Evolutionary conservation across 2,888 invertebrate species (phyloP).

Genomic region (Acanthosoma haemorrhoidale): DNA sequence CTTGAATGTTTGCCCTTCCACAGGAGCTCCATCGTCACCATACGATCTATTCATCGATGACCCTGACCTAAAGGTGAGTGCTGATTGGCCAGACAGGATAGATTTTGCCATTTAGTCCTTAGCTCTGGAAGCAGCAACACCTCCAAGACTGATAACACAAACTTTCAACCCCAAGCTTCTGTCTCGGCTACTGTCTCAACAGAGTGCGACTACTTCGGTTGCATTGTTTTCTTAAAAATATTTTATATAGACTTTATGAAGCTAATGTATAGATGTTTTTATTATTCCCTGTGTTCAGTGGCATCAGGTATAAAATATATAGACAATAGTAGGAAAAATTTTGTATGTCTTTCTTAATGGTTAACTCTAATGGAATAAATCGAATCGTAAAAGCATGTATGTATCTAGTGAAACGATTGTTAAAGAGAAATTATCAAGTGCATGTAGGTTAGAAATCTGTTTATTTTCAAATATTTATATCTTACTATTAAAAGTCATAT

Average conservation of each 20-base stretch:
- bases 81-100: slow-evolving; percentile 58
- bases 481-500: too few relatives aligned
- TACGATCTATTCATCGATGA: slow-evolving; percentile 61
- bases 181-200: background rate
- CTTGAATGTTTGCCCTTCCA: too few relatives aligned
- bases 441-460: too few relatives aligned
- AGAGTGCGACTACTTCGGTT: background rate
- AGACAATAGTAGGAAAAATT: background rate
- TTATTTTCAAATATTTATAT: too few relatives aligned
- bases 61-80: slow-evolving; percentile 57
- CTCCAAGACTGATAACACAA: background rate
- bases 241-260: background rate
- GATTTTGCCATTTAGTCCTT: slow-evolving; percentile 23
- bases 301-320: background rate
- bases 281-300: background rate
- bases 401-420: too few relatives aligned
- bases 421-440: too few relatives aligned
- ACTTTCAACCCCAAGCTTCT: background rate
- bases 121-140: background rate
- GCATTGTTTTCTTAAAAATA: background rate
- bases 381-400: background rate
- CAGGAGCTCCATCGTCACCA: slow-evolving; percentile 34
- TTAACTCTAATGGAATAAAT: background rate
- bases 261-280: background rate
- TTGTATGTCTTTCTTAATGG: slow-evolving; percentile 7